A percentile compares a stretch with the other conserved stretches of the same genome.
Conservation (phyloP, 2,113 vertebrate genomes). For the Eptatretus burgeri region DNA sequence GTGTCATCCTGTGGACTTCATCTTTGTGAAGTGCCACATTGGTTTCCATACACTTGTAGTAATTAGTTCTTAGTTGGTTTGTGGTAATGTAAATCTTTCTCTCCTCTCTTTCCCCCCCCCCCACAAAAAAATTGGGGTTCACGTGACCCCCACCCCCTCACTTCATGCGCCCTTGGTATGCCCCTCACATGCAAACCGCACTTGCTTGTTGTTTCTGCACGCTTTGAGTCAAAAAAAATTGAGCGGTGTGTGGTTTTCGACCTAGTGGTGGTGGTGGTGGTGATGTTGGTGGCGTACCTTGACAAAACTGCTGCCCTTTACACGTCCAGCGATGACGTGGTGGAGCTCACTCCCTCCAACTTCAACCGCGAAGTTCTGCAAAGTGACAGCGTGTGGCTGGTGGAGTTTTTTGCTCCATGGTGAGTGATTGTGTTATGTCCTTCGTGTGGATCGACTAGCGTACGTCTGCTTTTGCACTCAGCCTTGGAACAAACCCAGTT, state of each 20-base stretch:
- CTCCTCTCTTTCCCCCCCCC: slow-evolving; percentile 8
- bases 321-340: slow-evolving; percentile 48
- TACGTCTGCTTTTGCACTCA: neutral
- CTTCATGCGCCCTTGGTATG: slow-evolving; percentile 1
- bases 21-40: no score
- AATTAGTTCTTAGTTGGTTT: no score
- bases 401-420: slow-evolving; percentile 91
- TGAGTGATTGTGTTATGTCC: slow-evolving; percentile 22
- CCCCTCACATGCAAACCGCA: no score
- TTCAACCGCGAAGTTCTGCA: slow-evolving; percentile 78
- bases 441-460: neutral
- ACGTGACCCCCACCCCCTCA: slow-evolving; percentile 21
- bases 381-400: slow-evolving; percentile 56
- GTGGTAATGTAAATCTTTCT: no score
- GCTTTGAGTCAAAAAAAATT: no score
- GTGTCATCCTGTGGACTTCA: no score
- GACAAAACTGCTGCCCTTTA: slow-evolving; percentile 18
- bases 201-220: no score
- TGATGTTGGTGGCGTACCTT: no score
- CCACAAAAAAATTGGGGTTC: slow-evolving; percentile 17
- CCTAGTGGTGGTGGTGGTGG: no score
- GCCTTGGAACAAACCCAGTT: neutral
- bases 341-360: slow-evolving; percentile 51
- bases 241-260: no score
- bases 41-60: no score